Percentiles rank a stretch among this genome's conserved stretches.
These are phyloP conservation scores for Eretmocerus hayati DNA, from an alignment of 2,888 invertebrate species.

Conservation along the genomic window DNA sequence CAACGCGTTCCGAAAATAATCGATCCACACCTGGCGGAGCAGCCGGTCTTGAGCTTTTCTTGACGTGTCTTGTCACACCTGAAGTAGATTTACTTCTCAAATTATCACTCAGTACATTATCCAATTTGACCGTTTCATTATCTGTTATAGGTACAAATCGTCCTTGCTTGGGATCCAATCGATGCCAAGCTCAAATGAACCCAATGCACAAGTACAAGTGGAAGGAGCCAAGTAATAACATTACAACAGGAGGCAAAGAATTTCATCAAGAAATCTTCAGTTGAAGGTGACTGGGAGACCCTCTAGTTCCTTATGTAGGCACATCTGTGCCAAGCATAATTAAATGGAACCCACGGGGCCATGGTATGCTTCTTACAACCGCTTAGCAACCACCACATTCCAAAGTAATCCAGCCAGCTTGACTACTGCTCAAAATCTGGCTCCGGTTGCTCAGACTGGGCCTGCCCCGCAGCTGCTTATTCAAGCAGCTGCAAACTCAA, in stretches of 20 bases:
- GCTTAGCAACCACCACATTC: slow-evolving; percentile 61
- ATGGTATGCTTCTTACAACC: slow-evolving; percentile 82
- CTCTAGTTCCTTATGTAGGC: slow-evolving; percentile 3
- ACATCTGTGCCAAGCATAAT: slow-evolving; percentile 15
- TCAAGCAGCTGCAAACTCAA: slow-evolving; percentile 58
- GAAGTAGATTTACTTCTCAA: too few species aligned
- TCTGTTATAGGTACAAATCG: too few species aligned
- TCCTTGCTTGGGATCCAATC: background rate
- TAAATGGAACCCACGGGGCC: slow-evolving; percentile 84
- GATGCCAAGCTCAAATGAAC: slow-evolving; percentile 18
- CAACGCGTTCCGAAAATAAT: too few species aligned
- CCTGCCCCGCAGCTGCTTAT: slow-evolving; percentile 60
- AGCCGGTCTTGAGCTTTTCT: too few species aligned
- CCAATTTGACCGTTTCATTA: too few species aligned
- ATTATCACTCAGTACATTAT: too few species aligned
- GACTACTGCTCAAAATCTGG: slow-evolving; percentile 46
- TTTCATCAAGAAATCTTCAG: slow-evolving; percentile 19
- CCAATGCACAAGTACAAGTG: slow-evolving; percentile 21
- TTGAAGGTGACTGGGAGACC: slow-evolving; percentile 15
- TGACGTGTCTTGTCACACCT: too few species aligned
- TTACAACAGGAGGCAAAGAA: slow-evolving; percentile 3
- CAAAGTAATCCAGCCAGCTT: slow-evolving; percentile 62
- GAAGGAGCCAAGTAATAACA: slow-evolving; percentile 7
- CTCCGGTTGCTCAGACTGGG: slow-evolving; percentile 47
- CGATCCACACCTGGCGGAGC: too few species aligned